Base-by-base conservation (phyloP, 1,140 invertebrate genomes). In the Aphelinus certus region DNA sequence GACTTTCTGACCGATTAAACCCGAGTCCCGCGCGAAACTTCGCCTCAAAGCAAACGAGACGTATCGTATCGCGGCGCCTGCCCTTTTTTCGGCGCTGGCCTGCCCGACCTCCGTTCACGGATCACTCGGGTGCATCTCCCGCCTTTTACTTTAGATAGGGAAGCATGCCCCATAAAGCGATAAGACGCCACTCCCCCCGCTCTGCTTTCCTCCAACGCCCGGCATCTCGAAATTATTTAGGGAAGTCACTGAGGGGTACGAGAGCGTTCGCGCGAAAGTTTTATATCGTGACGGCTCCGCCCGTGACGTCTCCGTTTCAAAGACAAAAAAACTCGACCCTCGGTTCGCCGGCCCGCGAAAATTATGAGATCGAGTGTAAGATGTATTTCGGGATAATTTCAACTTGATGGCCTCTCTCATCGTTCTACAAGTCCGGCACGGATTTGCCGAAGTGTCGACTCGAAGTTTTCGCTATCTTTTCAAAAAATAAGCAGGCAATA, bases 1-100 rank as follows among this genome's bases (percentile, higher is more conserved):
- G 67, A 62, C 78, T 79, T 73, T 78, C 73, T 58, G 75, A 74
- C 76, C 75, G 79, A 79, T 79, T 78, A 78, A 76, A 76, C 57
- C 48, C 76, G 26, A 26, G 26, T 60, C 71, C 45, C 72, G 49
- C 57, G 65, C 48, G 61, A 55, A 76, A 78, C 65, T 68, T 76
- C 66, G 56, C n/a, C n/a, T 68, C 4, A 72, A 76, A 72, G 56
- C 51, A 45, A 76, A 58, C 43, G 47, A 61, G 65, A 70, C 68
- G 61, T 60, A 62, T 46, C 63, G 68, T 62, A 6, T 63, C 68
- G 6, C 42, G 57, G 55, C 48, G 47, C 62, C n/a, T 51, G 47
- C 64, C 58, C 45, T 53, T 7, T 45, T 65, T 47, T 53, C 57
- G 1, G 3, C 53, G 0, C 6, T n/a, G n/a, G 42, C 73, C 56